These are phyloP conservation scores for Bombus confusus DNA, from an alignment of 1,140 invertebrate species.

Conservation along the genomic window DNA sequence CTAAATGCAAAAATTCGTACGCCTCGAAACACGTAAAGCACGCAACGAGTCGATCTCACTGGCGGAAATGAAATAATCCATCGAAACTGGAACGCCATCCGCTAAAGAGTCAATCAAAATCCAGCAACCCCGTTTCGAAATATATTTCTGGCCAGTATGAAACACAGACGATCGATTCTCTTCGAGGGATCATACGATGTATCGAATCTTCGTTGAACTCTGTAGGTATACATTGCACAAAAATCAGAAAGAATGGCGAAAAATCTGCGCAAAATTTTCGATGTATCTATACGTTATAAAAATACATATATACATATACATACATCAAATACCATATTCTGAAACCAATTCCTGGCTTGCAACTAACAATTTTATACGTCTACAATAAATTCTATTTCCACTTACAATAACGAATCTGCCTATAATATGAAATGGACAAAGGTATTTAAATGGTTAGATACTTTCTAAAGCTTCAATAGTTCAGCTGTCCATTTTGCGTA, in stretches of 20 bases:
- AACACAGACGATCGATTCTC: neutral
- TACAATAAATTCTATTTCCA: neutral
- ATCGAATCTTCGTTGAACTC: neutral
- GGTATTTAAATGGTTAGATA: too few relatives aligned
- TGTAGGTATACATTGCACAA: neutral
- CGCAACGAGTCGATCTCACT: neutral
- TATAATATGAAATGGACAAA: too few relatives aligned
- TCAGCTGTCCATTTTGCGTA: too few relatives aligned
- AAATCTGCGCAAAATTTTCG: neutral
- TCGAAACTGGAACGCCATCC: slow-evolving; percentile 2
- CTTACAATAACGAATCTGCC: neutral
- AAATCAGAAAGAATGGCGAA: neutral
- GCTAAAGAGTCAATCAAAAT: slow-evolving; percentile 27
- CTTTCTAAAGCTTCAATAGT: too few relatives aligned
- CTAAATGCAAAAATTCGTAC: slow-evolving; percentile 19
- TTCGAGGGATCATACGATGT: neutral
- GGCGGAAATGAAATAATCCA: slow-evolving; percentile 29
- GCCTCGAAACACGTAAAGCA: neutral
- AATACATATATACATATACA: neutral
- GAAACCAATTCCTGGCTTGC: neutral
- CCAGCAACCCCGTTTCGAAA: slow-evolving; percentile 15
- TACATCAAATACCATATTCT: neutral
- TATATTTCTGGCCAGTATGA: neutral
- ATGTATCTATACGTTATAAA: neutral
- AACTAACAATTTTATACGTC: neutral